Evolutionary conservation across 2,797 vertebrate species (phyloP), one percentile per base, ranked within the genome.

Genomic region (Scyliorhinus canicula): DNA sequence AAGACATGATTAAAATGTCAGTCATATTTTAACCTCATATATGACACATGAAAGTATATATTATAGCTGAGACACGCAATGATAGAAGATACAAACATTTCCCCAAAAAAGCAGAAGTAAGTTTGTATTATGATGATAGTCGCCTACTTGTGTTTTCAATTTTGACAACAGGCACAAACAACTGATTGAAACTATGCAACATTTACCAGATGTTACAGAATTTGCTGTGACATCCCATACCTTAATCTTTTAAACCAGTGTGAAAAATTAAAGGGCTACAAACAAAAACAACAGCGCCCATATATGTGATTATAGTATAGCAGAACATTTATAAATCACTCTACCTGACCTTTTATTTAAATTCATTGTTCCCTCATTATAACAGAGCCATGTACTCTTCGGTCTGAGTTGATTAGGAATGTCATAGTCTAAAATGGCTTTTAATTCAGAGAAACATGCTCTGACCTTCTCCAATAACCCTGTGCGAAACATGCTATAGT

Each of bases 341-440:
- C 97, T 97, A 98, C 98, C 98, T 98, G 97, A 98, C 98, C 99
- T 98, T 99, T 99, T 99, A 99, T 99, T 99, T 99, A 99, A 99
- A 99, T 99, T 99, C 98, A 98, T 98, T 98, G 98, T 97, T 98
- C 98, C 97, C 99, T 99, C 99, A 99, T 99, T 99, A 99, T 99
- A 99, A 99, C 98, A 99, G 98, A 99, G 98, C 98, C 98, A 98
- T 99, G 98, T 98, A 99, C 98, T 98, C 99, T 99, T 99, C 98
- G 98, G 98, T 99, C 98, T 97, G 98, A 99, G 98, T 98, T 99
- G 98, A 99, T 99, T 99, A 99, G 98, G 97, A 98, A 98, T 98
- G 97, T 98, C 98, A 98, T 99, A 98, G 98, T 98, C 99, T 98
- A 99, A 98, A 99, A 98, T 99, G 99, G 98, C 98, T 99, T 99